phyloP scores from a whole-genome alignment of 2,113 vertebrate species.

The Cervus canadensis region DNA sequence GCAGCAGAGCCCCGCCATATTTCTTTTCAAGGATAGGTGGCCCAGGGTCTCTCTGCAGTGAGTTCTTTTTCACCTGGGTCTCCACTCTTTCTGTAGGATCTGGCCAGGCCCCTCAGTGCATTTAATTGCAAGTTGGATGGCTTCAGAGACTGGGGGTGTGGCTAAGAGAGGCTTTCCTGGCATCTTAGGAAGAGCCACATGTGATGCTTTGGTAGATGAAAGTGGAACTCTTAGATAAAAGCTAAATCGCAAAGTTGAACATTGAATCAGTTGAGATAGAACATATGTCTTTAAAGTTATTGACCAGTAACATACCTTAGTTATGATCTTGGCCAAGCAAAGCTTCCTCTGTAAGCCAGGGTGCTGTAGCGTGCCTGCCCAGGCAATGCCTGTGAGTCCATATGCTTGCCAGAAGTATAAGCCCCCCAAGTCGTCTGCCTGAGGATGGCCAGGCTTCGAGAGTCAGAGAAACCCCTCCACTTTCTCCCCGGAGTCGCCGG shows the following conservation, averaged over 20 bases:
- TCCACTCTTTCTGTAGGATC: background rate
- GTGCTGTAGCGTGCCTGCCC: background rate
- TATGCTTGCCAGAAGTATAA: background rate
- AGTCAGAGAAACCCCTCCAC: background rate
- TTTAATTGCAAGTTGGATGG: background rate
- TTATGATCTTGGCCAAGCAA: background rate
- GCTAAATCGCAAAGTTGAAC: background rate
- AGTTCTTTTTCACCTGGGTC: background rate
- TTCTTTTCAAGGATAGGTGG: background rate
- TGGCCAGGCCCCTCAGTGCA: background rate
- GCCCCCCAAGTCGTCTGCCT: background rate
- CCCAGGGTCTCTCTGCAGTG: background rate
- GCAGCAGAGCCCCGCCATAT: background rate
- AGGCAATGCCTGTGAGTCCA: fast-evolving
- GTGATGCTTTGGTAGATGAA: background rate
- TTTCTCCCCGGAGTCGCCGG: background rate
- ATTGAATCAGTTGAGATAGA: background rate
- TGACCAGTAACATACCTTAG: background rate
- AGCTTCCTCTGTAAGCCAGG: background rate
- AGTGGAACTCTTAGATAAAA: background rate
- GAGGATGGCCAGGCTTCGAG: background rate
- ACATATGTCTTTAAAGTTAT: background rate
- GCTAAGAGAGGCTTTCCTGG: background rate
- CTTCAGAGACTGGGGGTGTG: background rate
- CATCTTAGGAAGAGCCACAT: background rate